Conservation (phyloP, 64 coral and sea anemone species). For the Cladopsammia gracilis region DNA sequence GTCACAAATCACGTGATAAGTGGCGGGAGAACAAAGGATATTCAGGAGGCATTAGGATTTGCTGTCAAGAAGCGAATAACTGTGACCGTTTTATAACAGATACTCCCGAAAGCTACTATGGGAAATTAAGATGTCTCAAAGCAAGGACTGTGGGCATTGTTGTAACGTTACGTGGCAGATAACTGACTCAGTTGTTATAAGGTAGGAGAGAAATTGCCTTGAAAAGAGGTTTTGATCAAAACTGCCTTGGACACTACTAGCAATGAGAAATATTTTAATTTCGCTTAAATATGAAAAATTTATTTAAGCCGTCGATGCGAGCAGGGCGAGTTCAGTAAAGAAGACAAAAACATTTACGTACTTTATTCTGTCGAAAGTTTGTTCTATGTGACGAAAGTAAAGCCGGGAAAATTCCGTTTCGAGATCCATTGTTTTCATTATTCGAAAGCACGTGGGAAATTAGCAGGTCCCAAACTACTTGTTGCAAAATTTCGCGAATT, state of each 20-base stretch:
- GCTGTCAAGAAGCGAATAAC: neutral
- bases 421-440: neutral
- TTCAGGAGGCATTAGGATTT: neutral
- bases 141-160: neutral
- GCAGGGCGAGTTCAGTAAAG: no score
- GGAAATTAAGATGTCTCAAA: neutral
- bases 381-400: neutral
- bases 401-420: neutral
- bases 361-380: neutral
- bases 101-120: neutral
- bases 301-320: no score
- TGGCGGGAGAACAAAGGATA: constrained; percentile 7
- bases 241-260: neutral
- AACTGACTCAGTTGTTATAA: neutral
- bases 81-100: neutral
- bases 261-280: constrained; percentile 3
- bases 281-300: neutral
- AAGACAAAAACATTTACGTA: neutral
- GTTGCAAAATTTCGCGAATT: neutral
- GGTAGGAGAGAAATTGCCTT: neutral
- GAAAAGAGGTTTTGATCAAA: no score
- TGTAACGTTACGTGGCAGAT: neutral
- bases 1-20: constrained; percentile 14
- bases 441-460: neutral
- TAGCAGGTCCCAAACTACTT: neutral